Evolutionary conservation across 1,140 invertebrate species (phyloP), one percentile per base, ranked within the genome.

Genomic region (Ectropis grisescens): DNA sequence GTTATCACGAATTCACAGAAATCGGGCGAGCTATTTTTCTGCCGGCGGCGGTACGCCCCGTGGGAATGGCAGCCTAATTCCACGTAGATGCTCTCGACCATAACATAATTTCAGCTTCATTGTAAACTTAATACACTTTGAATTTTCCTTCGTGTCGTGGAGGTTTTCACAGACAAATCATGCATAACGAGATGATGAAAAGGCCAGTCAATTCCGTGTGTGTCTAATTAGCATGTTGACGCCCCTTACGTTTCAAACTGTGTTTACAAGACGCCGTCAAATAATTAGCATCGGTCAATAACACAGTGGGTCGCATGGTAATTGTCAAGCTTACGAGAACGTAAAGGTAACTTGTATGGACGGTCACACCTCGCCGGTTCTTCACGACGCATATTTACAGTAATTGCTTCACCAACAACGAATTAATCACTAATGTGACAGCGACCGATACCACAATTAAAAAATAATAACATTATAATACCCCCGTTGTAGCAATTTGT

Each of bases 381-480:
- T 38, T 33, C 37, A 34, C 46, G 54, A 64, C 57, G 52, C 57
- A 64, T 10, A 6, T 64, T 64, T 65, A 44, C 49, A 29, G 50
- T 74, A 75, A 78, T 74, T 70, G 56, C 57, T 57, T 40, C 24
- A 58, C 65, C 37, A 51, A 58, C 57, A 70, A 66, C 57, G 52
- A 59, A 71, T 71, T 75, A 75, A 79, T 79, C 62, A 75, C 56
- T 55, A 65, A 67, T 61, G 52, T 58, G 67, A 70, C 67, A 67
- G 58, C 52, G 33, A 28, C 31, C 32, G 53, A 69, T 58, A 71
- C 42, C 43, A 50, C 42, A 45, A 66, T 62, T 65, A 58, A 51
- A 33, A 54, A 61, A 57, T 60, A 58, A 69, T 58, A 59, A 51
- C 41, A 30, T 43, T 34, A 47, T 49, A 42, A 46, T 43, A 29